A percentile compares a stretch with the other conserved stretches of the same genome.
phyloP scores from a whole-genome alignment of 1,140 invertebrate genomes.

The Ruditapes philippinarum region DNA sequence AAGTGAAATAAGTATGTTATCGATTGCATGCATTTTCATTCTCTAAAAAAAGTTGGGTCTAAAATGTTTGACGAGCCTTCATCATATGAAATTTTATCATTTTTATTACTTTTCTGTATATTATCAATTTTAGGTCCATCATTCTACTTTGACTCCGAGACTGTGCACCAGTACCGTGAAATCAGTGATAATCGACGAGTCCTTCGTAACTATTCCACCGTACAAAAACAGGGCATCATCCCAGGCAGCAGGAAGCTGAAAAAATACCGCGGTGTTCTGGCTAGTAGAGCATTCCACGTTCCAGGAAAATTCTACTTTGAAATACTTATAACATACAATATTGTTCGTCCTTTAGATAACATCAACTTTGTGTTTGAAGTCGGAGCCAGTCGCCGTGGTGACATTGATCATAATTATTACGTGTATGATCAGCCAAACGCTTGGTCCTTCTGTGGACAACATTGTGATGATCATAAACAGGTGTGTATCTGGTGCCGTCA shows the following conservation, averaged over 20 bases:
- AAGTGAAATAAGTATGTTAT: too few species aligned
- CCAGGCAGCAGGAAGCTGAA: constrained; percentile 51
- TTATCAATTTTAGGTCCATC: constrained; percentile 64
- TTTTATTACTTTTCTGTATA: too few species aligned
- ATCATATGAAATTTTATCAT: too few species aligned
- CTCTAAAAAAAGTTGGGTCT: too few species aligned
- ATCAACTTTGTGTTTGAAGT: constrained; percentile 74
- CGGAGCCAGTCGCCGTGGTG: constrained; percentile 67
- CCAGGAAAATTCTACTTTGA: constrained; percentile 74
- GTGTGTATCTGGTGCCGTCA: constrained; percentile 73
- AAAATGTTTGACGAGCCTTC: too few species aligned
- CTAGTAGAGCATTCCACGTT: constrained; percentile 60
- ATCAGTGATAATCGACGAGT: constrained; percentile 63
- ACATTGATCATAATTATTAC: constrained; percentile 72
- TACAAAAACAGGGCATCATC: constrained; percentile 42
- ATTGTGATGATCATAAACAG: constrained; percentile 73
- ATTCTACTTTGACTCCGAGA: constrained; percentile 64
- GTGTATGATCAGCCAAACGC: constrained; percentile 72
- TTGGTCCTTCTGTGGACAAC: constrained; percentile 75
- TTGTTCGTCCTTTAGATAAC: constrained; percentile 69
- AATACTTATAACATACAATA: constrained; percentile 58
- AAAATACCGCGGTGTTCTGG: constrained; percentile 71
- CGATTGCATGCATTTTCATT: too few species aligned
- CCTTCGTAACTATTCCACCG: constrained; percentile 65
- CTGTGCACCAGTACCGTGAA: constrained; percentile 74